Evolutionary conservation across 2,113 vertebrate species (phyloP), one percentile per base, ranked within the genome.

Genomic region (Zapus hudsonius): DNA sequence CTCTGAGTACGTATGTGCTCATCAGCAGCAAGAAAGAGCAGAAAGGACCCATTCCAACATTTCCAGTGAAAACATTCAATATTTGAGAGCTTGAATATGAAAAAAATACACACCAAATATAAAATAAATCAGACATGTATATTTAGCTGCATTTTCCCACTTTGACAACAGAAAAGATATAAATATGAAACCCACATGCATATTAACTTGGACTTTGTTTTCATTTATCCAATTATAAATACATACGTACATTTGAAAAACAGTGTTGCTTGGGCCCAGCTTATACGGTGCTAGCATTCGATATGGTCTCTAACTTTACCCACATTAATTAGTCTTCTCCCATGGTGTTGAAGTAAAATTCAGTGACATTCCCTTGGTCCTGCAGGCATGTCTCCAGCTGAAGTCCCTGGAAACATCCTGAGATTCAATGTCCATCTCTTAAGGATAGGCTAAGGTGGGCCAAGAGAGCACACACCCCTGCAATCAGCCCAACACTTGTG

Each of bases 91-190:
- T 5, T 29, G n/a, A 36, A 55, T 19, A 23, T 81, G n/a, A 64
- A 52, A 70, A 59, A 86, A 91, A 59, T 4, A 19, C 4, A 23
- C 20, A 57, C 42, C 29, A 36, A 40, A 16, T 33, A 61, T 57
- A 47, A 11, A 31, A 20, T 29, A 61, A 89, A 4, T 42, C 40
- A 61, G 8, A 3, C 17, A 7, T 12, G 5, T 57, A 17, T 23
- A 31, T 73, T 79, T 88, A 72, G 84, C 90, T 44, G 20, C 31
- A 70, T 36, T n/a, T 91, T 89, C 67, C 40, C 57, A 61, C 25
- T 84, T 70, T 63, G 73, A 85, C 31, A 82, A 83, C 63, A 76
- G 84, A 76, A 78, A 86, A 73, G 84, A 55, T 27, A 33, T 40
- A 87, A 86, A 78, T 52, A 64, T 19, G 70, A 90, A 92, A 33